phyloP scores from a whole-genome alignment of 2,797 vertebrate species.

The Pithecia hirsuta region DNA sequence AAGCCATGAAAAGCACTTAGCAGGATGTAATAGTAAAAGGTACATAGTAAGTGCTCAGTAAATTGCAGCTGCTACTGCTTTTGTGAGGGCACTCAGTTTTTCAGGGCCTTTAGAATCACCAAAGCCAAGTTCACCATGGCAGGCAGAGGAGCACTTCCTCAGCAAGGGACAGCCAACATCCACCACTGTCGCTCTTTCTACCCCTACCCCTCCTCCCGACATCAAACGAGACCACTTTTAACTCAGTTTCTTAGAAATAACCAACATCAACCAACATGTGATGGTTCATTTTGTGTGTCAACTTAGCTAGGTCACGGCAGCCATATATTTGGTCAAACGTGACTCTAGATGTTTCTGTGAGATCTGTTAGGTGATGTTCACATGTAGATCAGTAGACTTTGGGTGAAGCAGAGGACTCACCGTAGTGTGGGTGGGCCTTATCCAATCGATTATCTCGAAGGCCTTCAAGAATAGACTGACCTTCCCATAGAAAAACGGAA shows the following conservation, averaged over 20 bases:
- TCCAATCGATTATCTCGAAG: background rate
- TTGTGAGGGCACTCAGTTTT: background rate
- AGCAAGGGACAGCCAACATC: background rate
- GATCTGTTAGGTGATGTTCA: background rate
- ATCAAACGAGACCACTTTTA: background rate
- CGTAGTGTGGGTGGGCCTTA: background rate
- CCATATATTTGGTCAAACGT: background rate
- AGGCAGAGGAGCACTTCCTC: rapidly evolving
- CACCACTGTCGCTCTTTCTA: rapidly evolving
- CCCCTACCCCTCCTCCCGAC: background rate
- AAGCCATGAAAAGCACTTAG: background rate
- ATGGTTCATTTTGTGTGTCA: background rate
- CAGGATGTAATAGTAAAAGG: too few species aligned
- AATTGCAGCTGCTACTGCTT: background rate
- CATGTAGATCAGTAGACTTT: background rate
- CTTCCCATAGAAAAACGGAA: background rate
- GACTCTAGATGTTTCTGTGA: background rate
- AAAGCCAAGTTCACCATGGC: background rate
- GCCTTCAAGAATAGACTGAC: background rate
- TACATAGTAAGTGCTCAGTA: background rate
- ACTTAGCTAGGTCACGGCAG: background rate
- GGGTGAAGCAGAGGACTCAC: background rate
- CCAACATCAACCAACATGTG: background rate
- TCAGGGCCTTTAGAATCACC: background rate
- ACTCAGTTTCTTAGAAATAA: background rate